Evolutionary conservation across 2,113 vertebrate genomes (phyloP).

Genomic region (Poeciliopsis occidentalis): DNA sequence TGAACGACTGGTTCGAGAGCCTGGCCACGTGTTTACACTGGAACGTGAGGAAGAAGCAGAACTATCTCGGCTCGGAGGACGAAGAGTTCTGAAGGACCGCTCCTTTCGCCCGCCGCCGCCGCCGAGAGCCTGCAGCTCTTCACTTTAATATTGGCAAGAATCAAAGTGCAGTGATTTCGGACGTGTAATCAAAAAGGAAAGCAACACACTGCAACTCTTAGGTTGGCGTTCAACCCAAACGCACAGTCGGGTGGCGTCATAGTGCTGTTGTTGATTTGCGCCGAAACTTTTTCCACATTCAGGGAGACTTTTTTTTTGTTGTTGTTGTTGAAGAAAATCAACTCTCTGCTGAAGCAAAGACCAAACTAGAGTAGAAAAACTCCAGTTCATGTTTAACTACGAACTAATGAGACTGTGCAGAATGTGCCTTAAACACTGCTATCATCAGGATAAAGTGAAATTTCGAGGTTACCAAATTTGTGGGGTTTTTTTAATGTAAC

Average conservation of each 20-base stretch:
- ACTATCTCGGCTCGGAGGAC: conserved; percentile 76
- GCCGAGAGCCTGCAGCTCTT: too few relatives aligned
- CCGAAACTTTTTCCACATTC: conserved; percentile 47
- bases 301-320: conserved; percentile 15
- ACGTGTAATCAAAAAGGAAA: background rate
- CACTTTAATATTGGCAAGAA: too few relatives aligned
- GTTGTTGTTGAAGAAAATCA: conserved; percentile 5
- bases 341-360: background rate
- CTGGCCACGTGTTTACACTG: conserved; percentile 85
- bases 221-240: conserved; percentile 16
- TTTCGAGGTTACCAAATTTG: conserved; percentile 50
- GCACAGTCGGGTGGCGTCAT: background rate
- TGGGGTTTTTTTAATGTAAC: conserved; percentile 9
- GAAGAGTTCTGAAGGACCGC: conserved; percentile 69
- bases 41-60: conserved; percentile 87
- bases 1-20: conserved; percentile 86
- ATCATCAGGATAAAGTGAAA: conserved; percentile 31
- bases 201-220: background rate
- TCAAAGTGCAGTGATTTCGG: conserved; percentile 10
- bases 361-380: background rate
- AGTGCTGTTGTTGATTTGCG: conserved; percentile 3
- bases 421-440: conserved; percentile 78
- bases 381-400: conserved; percentile 4
- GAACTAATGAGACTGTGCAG: conserved; percentile 21
- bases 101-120: background rate